Conservation (phyloP, 2,888 invertebrate genomes). For the Drosophila neutralis region DNA sequence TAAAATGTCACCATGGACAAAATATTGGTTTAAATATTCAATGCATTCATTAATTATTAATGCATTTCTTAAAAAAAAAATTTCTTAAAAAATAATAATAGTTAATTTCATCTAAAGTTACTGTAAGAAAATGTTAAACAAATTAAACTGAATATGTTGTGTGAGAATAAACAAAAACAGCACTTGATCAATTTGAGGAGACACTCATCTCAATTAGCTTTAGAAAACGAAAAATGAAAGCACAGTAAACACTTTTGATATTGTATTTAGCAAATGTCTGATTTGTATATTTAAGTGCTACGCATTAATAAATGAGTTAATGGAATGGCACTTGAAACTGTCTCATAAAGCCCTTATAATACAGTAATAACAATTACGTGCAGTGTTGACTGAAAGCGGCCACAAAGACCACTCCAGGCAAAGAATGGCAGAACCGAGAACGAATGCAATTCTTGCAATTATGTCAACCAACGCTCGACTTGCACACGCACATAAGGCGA, state of each 20-base stretch:
- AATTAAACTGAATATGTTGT: neutral
- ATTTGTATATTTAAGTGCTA: neutral
- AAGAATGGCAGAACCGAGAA: constrained; percentile 27
- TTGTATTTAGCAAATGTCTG: neutral
- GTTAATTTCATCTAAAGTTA: neutral
- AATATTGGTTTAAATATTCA: neutral
- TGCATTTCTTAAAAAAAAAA: neutral
- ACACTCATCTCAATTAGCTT: neutral
- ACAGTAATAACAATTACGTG: constrained; percentile 48
- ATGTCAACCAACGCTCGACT: constrained; percentile 59
- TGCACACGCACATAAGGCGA: constrained; percentile 20
- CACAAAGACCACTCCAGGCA: constrained; percentile 33
- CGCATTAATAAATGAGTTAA: constrained; percentile 14
- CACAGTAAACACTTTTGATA: neutral
- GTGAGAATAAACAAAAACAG: neutral
- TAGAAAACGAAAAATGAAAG: neutral
- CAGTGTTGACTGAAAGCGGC: constrained; percentile 37
- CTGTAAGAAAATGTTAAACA: neutral
- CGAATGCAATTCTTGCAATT: constrained; percentile 74
- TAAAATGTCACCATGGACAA: rapidly evolving
- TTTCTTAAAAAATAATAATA: neutral
- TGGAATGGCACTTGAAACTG: constrained; percentile 2
- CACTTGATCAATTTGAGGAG: neutral
- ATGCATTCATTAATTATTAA: neutral
- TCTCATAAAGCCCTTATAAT: constrained; percentile 24